phyloP scores from a whole-genome alignment of 2,113 vertebrate genomes.

The Scophthalmus maximus region DNA sequence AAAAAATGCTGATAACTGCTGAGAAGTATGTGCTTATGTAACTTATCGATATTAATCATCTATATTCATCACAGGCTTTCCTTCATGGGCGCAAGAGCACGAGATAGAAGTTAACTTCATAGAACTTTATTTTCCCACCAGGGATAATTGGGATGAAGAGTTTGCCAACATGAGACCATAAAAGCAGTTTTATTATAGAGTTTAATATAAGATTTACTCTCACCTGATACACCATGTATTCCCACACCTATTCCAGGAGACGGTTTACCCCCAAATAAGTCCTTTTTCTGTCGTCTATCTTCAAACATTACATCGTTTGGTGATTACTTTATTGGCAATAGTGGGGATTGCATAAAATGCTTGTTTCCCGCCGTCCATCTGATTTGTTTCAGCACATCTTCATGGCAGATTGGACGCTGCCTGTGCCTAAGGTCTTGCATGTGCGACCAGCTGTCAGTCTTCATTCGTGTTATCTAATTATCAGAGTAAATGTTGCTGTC shows the following conservation, averaged over 20 bases:
- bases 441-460: slow-evolving; percentile 44
- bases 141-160: background rate
- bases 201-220: slow-evolving; percentile 7
- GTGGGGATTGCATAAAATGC: background rate
- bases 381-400: slow-evolving; percentile 25
- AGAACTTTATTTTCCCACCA: slow-evolving; percentile 18
- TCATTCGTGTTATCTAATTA: slow-evolving; percentile 52
- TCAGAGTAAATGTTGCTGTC: slow-evolving; percentile 26
- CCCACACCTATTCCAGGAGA: background rate
- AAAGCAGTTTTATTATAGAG: slow-evolving; percentile 19
- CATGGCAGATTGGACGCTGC: slow-evolving; percentile 22
- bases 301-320: background rate
- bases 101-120: slow-evolving; percentile 1
- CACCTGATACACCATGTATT: background rate
- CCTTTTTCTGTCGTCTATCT: background rate
- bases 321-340: background rate
- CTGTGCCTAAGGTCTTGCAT: slow-evolving; percentile 14
- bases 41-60: slow-evolving; percentile 32
- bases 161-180: background rate
- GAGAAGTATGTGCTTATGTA: slow-evolving; percentile 27
- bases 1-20: slow-evolving; percentile 37
- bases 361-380: slow-evolving; percentile 12
- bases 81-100: slow-evolving; percentile 15
- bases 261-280: background rate
- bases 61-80: slow-evolving; percentile 20